Percentiles rank a stretch among this genome's conserved stretches.
Conservation (phyloP, 1,140 invertebrate genomes). For the Ceratoteleas bidentatus region DNA sequence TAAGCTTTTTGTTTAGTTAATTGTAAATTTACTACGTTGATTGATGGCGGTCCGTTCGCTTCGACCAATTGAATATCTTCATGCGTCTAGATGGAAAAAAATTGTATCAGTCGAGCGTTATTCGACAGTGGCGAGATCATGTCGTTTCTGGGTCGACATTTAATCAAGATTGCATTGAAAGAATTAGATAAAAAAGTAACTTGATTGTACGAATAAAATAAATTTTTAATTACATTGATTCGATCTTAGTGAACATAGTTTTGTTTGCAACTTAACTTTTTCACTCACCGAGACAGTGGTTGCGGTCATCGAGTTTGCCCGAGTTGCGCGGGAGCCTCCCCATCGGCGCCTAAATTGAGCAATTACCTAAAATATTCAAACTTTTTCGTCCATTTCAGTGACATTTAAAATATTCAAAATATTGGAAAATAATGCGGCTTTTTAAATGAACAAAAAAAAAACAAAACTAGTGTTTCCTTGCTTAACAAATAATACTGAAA, state of each 20-base stretch:
- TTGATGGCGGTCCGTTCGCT: conserved; percentile 39
- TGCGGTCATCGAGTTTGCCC: conserved; percentile 90
- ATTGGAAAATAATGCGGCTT: too few species aligned
- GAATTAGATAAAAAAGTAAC: background rate
- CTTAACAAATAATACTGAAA: too few species aligned
- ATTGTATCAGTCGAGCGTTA: conserved; percentile 38
- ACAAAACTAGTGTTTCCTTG: too few species aligned
- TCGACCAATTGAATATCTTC: conserved; percentile 51
- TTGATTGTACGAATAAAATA: background rate
- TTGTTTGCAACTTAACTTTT: background rate
- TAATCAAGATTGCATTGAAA: too few species aligned
- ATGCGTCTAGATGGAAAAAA: conserved; percentile 47
- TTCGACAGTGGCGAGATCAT: conserved; percentile 11
- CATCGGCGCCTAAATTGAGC: conserved; percentile 90
- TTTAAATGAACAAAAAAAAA: too few species aligned
- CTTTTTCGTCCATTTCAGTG: background rate
- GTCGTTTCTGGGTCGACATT: background rate
- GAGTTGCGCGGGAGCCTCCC: conserved; percentile 86
- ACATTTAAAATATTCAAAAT: too few species aligned
- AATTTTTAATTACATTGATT: background rate
- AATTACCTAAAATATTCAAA: conserved; percentile 83
- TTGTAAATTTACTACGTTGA: conserved; percentile 42
- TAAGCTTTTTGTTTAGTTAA: conserved; percentile 38
- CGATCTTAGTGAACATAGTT: background rate
- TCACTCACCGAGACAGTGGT: conserved; percentile 90